Conservation (phyloP, 1,140 invertebrate species). For the Macrosteles quadrilineatus region DNA sequence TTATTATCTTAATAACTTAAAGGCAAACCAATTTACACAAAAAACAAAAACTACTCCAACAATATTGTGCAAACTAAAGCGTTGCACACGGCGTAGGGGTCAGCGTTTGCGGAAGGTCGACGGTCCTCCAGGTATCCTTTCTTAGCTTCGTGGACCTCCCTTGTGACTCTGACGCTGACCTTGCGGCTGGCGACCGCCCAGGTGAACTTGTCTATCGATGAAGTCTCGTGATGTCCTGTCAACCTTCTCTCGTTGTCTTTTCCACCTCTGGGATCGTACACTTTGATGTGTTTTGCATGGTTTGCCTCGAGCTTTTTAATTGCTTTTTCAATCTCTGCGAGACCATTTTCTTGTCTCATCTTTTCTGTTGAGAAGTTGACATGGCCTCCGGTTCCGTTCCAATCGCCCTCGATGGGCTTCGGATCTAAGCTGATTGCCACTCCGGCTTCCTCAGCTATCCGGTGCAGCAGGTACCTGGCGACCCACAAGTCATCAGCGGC, state of each 20-base stretch:
- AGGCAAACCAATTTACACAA: no score
- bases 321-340: constrained; percentile 47
- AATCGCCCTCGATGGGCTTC: constrained; percentile 75
- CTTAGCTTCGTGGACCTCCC: constrained; percentile 58
- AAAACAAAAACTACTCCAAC: no score
- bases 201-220: constrained; percentile 76
- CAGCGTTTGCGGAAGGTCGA: background rate
- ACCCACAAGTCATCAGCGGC: constrained; percentile 87
- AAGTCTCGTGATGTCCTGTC: constrained; percentile 76
- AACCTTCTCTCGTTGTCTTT: constrained; percentile 73
- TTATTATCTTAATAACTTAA: no score
- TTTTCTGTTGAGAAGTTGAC: constrained; percentile 80
- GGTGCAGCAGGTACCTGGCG: constrained; percentile 73
- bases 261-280: constrained; percentile 79
- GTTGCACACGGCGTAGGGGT: constrained; percentile 5
- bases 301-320: constrained; percentile 72
- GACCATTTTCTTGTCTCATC: constrained; percentile 76
- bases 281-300: constrained; percentile 78
- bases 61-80: background rate
- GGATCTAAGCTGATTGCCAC: constrained; percentile 77
- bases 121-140: constrained; percentile 70
- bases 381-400: constrained; percentile 84
- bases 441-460: constrained; percentile 86
- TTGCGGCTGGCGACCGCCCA: constrained; percentile 47
- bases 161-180: constrained; percentile 54